A percentile compares a stretch with the other conserved stretches of the same genome.
phyloP scores from a whole-genome alignment of 2,113 vertebrate genomes.

The Muntiacus reevesi region DNA sequence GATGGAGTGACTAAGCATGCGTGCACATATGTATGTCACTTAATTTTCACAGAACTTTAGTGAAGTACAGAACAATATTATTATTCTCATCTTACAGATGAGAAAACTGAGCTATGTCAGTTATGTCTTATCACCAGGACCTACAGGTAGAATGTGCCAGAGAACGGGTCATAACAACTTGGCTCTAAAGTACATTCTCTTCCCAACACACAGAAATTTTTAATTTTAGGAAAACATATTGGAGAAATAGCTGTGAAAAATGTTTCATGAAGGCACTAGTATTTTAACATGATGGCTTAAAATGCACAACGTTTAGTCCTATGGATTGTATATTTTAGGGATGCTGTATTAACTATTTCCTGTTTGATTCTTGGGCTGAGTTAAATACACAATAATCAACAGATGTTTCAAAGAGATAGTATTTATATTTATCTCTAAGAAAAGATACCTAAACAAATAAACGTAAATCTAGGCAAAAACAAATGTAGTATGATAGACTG shows the following conservation, averaged over 20 bases:
- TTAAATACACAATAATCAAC: slow-evolving; percentile 3
- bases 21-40: not conserved
- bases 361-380: not conserved
- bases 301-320: not conserved
- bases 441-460: not conserved
- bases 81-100: not conserved
- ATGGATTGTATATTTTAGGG: not conserved
- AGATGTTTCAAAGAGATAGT: not conserved
- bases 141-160: not conserved
- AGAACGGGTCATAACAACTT: not conserved
- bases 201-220: not conserved
- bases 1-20: not conserved
- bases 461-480: not conserved
- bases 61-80: not conserved
- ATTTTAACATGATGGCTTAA: slow-evolving; percentile 4
- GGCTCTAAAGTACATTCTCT: not conserved
- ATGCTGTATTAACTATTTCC: not conserved
- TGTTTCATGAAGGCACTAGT: not conserved
- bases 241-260: slow-evolving; percentile 19
- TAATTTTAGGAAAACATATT: not conserved
- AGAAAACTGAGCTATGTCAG: not conserved
- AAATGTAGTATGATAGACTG: not conserved
- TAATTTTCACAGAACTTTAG: not conserved
- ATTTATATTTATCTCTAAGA: not conserved
- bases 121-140: not conserved